phyloP scores from a whole-genome alignment of 2,113 vertebrate species.

The Gorsachius goisagi region DNA sequence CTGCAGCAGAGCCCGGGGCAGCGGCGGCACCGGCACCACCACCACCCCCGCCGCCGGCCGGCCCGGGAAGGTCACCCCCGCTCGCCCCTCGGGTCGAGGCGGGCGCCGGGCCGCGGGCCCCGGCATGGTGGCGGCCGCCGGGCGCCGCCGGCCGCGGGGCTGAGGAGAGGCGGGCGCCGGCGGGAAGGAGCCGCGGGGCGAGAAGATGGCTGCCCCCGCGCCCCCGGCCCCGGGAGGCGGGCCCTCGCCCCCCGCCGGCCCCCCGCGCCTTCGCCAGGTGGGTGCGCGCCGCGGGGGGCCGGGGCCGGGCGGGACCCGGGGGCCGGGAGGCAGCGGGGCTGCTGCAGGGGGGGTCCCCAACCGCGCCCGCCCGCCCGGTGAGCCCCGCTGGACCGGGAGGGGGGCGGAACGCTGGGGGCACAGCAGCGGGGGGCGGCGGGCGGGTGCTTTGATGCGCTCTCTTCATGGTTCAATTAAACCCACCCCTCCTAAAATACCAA shows the following conservation, averaged over 20 bases:
- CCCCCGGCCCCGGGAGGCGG: constrained; percentile 69
- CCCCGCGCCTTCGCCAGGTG: constrained; percentile 77
- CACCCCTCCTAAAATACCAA: rapidly evolving
- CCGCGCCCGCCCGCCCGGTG: no score
- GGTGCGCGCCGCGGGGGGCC: constrained; percentile 11
- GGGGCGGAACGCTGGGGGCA: no score
- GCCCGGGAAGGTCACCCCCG: no score
- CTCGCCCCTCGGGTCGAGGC: no score
- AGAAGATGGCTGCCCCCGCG: constrained; percentile 76
- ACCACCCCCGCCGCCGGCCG: no score
- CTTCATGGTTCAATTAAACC: neutral
- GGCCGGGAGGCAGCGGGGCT: no score
- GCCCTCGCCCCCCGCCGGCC: constrained; percentile 63
- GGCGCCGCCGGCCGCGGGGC: neutral
- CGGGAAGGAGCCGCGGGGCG: neutral
- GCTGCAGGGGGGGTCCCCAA: no score
- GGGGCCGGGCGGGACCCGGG: no score
- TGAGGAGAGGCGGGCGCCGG: neutral
- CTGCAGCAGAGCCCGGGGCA: no score
- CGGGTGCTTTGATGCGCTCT: neutral
- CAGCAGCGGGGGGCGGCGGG: no score
- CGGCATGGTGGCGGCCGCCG: neutral
- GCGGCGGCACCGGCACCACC: no score
- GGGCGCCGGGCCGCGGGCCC: neutral
- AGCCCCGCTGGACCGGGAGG: no score